phyloP scores from a whole-genome alignment of 2,888 invertebrate species.

The Cryptocephalus primarius region DNA sequence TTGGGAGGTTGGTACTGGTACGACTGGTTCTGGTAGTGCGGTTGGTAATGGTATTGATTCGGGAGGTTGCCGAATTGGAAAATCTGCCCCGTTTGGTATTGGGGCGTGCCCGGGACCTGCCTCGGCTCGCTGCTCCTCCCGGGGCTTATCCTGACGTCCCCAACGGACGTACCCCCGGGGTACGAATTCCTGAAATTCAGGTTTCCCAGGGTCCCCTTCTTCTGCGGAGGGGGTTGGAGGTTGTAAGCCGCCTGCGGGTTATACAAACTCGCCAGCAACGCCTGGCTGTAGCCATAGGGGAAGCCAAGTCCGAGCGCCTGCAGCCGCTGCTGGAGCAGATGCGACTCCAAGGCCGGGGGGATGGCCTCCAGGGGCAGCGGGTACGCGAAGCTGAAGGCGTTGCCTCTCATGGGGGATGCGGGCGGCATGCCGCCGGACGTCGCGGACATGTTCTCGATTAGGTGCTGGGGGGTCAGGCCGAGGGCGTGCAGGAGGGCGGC shows the following conservation, averaged over 20 bases:
- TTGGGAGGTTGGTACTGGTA: not conserved
- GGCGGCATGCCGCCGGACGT: conserved; percentile 29
- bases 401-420: conserved; percentile 9
- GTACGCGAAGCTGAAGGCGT: conserved; percentile 29
- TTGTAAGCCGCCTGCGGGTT: conserved; percentile 27
- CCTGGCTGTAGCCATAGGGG: conserved; percentile 22
- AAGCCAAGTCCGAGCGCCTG: conserved; percentile 37
- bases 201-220: conserved; percentile 14
- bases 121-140: conserved; percentile 26
- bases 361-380: conserved; percentile 19
- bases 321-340: conserved; percentile 43
- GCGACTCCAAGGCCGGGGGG: conserved; percentile 31
- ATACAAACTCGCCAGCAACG: conserved; percentile 21
- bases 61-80: not conserved
- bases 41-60: conserved; percentile 1
- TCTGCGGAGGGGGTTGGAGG: conserved; percentile 32
- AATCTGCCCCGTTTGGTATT: conserved; percentile 25
- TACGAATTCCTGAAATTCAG: conserved; percentile 29
- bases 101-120: conserved; percentile 24
- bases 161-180: conserved; percentile 24
- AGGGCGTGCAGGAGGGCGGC: conserved; percentile 26
- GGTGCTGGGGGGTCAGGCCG: conserved; percentile 26
- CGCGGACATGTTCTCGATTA: conserved; percentile 32
- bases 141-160: conserved; percentile 21
- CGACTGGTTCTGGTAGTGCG: not conserved